Base-by-base conservation (phyloP, 2,888 invertebrate genomes). In the Notodonta dromedarius region DNA sequence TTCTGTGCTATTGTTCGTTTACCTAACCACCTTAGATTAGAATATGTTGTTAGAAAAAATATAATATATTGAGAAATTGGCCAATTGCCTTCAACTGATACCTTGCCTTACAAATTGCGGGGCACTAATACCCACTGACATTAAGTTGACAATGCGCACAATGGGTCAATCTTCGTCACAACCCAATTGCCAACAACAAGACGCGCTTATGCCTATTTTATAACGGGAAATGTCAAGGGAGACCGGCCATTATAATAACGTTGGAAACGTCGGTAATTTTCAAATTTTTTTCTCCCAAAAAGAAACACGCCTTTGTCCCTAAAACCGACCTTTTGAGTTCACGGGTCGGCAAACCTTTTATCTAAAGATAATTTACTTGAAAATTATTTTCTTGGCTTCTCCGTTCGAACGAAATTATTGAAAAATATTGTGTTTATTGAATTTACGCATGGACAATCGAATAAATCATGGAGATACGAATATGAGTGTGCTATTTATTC, bases 271-370 rank as follows among this genome's bases (percentile, higher is more conserved):
- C 56, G 61, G 69, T 77, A 79, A 80, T 78, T 76, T 73, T 63
- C 73, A 68, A 69, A 2, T 71, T 73, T 77, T 70, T 76, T 74
- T 70, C 62, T 63, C 53, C 67, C 65, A 65, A 75, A 76, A 76
- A 77, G 72, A 75, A 76, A 73, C 69, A 71, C 61, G 56, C 70
- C 76, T 76, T 80, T 83, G 80, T 81, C 70, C 62, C 61, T 48
- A 56, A 67, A 56, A 74, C 59, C 69, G 69, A 76, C 79, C 82
- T 78, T 82, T 71, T 55, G 57, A 70, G 65, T 69, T 78, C 73
- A 78, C 75, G 81, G 81, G 71, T 78, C 78, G 74, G 39, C 32
- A 68, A 57, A 56, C 61, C 76, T 70, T 78, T 81, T 83, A 75
- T 78, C 73, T 76, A 70, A 68, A 71, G 69, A 76, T 76, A 80